Evolutionary conservation across 2,888 invertebrate genomes (phyloP).

Genomic region (Pyrochroa serraticornis): DNA sequence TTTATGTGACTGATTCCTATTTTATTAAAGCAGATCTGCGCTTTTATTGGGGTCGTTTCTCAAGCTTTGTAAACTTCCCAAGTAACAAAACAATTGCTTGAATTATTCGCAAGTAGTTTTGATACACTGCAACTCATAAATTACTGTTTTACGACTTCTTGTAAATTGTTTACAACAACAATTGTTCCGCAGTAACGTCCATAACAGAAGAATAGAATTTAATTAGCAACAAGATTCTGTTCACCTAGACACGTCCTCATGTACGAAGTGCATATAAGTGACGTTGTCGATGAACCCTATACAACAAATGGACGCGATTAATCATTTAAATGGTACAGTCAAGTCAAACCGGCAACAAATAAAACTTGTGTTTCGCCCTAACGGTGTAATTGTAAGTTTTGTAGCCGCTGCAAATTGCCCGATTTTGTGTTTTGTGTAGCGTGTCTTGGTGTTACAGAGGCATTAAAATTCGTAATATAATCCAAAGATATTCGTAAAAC

Average conservation of each 20-base stretch:
- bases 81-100: slow-evolving; percentile 35
- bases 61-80: slow-evolving; percentile 33
- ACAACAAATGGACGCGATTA: neutral
- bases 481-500: slow-evolving; percentile 45
- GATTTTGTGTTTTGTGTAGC: slow-evolving; percentile 9
- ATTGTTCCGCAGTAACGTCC: slow-evolving; percentile 23
- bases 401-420: neutral
- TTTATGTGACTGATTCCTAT: slow-evolving; percentile 52
- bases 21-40: slow-evolving; percentile 51
- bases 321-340: neutral
- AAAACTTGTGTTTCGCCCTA: too few species aligned
- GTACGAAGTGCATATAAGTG: neutral
- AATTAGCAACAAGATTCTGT: slow-evolving; percentile 21
- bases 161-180: slow-evolving; percentile 28
- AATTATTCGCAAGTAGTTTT: slow-evolving; percentile 29
- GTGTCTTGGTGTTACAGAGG: slow-evolving; percentile 30
- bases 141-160: slow-evolving; percentile 26
- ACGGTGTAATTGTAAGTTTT: too few species aligned
- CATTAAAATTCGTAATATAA: slow-evolving; percentile 46
- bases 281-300: too few species aligned
- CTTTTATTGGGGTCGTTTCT: slow-evolving; percentile 38
- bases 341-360: too few species aligned
- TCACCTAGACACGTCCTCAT: slow-evolving; percentile 25
- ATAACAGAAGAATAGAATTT: slow-evolving; percentile 28
- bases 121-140: slow-evolving; percentile 27